A percentile compares a stretch with the other conserved stretches of the same genome.
Conservation (phyloP, 2,888 invertebrate genomes). For the Sarcophaga variegata region DNA sequence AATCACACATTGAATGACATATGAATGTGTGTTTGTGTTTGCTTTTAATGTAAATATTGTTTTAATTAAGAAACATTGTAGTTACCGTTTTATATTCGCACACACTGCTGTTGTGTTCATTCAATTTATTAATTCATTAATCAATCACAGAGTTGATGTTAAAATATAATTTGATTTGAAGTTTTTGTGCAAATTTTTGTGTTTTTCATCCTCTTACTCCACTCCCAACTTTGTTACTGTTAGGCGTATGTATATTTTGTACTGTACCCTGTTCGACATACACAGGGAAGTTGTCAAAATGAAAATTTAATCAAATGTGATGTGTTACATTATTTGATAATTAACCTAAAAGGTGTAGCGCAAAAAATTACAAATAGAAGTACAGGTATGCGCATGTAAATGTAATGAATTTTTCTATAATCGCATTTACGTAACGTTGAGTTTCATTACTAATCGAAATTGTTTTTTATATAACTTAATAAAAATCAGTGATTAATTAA, state of each 20-base stretch:
- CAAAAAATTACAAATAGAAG: background rate
- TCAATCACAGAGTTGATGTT: slow-evolving; percentile 25
- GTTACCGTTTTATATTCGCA: slow-evolving; percentile 12
- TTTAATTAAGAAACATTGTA: background rate
- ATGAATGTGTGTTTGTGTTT: no score
- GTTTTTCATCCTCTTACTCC: background rate
- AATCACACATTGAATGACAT: no score
- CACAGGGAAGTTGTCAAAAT: slow-evolving; percentile 51
- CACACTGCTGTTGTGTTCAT: background rate
- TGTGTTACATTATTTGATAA: slow-evolving; percentile 33
- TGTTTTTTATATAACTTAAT: no score
- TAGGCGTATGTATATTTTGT: background rate
- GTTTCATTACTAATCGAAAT: no score
- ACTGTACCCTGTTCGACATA: background rate
- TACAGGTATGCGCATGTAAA: background rate
- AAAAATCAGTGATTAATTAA: no score
- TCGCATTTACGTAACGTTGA: no score
- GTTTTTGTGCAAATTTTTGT: slow-evolving; percentile 5
- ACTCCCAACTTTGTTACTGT: background rate
- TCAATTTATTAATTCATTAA: slow-evolving; percentile 48
- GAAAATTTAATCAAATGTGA: slow-evolving; percentile 47
- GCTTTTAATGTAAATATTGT: background rate
- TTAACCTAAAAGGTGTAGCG: slow-evolving; percentile 9
- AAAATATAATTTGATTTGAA: slow-evolving; percentile 22
- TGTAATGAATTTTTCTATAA: background rate